Percentiles rank a stretch among this genome's conserved stretches.
Evolutionary conservation across 2,113 vertebrate species (phyloP).

Genomic region (Lampris megalopsis): DNA sequence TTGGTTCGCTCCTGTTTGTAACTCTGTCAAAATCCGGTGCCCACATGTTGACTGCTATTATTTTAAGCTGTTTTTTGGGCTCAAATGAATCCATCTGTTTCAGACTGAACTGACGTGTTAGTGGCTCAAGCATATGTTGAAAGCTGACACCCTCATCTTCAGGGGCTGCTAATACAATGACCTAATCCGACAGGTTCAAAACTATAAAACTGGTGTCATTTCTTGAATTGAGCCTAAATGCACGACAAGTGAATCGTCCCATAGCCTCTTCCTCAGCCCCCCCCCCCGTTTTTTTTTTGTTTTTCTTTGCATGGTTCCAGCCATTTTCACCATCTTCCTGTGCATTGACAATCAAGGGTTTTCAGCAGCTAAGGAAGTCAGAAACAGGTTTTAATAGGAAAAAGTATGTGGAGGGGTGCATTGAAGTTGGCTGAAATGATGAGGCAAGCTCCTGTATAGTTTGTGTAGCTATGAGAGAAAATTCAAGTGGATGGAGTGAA

Average conservation of each 20-base stretch:
- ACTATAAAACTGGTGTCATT: background rate
- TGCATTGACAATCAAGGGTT: too few relatives aligned
- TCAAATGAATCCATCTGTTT: background rate
- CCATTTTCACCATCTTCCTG: background rate
- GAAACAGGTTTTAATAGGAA: too few relatives aligned
- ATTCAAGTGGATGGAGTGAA: too few relatives aligned
- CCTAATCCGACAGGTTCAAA: constrained; percentile 35
- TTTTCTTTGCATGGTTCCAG: constrained; percentile 45
- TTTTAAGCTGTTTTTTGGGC: background rate
- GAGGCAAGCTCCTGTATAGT: too few relatives aligned
- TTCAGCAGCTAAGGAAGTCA: too few relatives aligned
- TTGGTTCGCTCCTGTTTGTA: background rate
- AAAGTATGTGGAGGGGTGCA: too few relatives aligned
- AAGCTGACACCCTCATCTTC: constrained; percentile 7
- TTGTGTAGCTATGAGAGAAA: too few relatives aligned
- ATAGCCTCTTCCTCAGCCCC: background rate
- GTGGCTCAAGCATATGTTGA: constrained; percentile 17
- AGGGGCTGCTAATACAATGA: background rate
- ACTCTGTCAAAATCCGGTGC: background rate
- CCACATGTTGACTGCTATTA: background rate
- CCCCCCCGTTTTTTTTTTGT: constrained; percentile 34
- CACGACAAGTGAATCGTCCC: constrained; percentile 3
- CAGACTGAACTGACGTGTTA: constrained; percentile 12
- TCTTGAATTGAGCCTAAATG: constrained; percentile 2
- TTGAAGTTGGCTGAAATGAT: too few relatives aligned